A percentile compares a stretch with the other conserved stretches of the same genome.
phyloP scores from a whole-genome alignment of 2,888 invertebrate genomes.

The Xestia ashworthii region DNA sequence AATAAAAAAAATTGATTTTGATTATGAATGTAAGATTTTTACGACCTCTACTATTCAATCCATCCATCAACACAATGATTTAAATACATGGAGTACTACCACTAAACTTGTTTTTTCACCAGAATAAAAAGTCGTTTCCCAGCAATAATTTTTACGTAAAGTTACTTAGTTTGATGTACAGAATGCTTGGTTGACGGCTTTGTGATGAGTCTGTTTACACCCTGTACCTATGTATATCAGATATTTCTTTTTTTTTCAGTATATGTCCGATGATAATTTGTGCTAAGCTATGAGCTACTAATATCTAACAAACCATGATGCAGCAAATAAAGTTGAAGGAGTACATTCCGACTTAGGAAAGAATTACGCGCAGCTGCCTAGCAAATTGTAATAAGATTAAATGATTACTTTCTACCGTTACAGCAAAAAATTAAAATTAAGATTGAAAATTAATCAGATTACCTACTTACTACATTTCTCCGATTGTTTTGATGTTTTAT shows the following conservation, averaged over 20 bases:
- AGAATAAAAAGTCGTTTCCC: no score
- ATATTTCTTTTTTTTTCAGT: neutral
- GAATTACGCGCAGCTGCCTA: neutral
- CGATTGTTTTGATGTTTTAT: neutral
- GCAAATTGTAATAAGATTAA: neutral
- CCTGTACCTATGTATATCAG: no score
- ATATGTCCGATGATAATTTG: neutral
- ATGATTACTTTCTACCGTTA: neutral
- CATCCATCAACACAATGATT: no score
- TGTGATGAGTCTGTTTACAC: no score
- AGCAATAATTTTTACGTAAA: no score
- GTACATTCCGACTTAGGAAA: neutral
- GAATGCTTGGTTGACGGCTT: no score
- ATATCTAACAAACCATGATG: neutral
- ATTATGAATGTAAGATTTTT: no score
- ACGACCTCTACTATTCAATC: no score
- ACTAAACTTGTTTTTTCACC: no score
- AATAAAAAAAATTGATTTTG: no score
- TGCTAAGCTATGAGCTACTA: neutral
- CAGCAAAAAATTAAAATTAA: neutral
- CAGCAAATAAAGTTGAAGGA: slow-evolving; percentile 5
- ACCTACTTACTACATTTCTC: neutral
- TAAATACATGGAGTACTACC: no score
- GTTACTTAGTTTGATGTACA: no score
- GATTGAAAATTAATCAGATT: neutral